Base-by-base conservation (phyloP, 2,797 vertebrate genomes). In the Microctenopoma lineatum region DNA sequence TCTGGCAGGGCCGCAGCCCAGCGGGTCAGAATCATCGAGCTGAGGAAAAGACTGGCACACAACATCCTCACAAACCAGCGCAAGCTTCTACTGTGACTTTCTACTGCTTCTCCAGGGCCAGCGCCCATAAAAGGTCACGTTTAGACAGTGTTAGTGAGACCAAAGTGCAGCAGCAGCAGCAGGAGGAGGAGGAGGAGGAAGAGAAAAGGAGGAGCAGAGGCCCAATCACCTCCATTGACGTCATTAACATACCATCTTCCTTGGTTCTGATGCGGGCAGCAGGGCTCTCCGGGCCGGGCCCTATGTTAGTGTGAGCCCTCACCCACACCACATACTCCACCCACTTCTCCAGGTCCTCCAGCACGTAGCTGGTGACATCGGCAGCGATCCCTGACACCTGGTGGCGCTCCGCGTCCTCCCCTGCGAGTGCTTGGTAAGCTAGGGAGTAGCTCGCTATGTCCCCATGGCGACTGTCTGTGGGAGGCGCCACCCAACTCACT, bases 401-500 rank as follows among this genome's bases (percentile, higher is more conserved):
- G 79, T 96, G 95, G 45, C 93, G 94, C 87, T 92, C 81, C 75
- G 71, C 85, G 88, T 97, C 95, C 90, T 96, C 96, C 74, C 95
- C 96, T 70, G 93, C 90, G 62, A 93, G 84, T 0, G 96, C 95
- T 86, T 95, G 95, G 92, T 96, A 98, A 10, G 95, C 93, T 83
- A 98, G 91, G 48, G 96, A 95, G 93, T 98, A 98, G 85, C 93
- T 89, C 78, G 94, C 96, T 89, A 98, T 95, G 80, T 95, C 75
- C 53, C 96, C 95, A 51, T 97, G 95, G 78, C 90, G 95, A 91
- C 95, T 96, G 91, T 91, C 94, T n/a, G 93, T 95, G 2, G 96
- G 96, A 0, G 97, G 97, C 0, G 96, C 95, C 86, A 92, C 94
- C 97, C 97, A 98, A 94, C 96, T 97, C 96, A 97, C 97, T 95